Percentiles rank a stretch among this genome's conserved stretches.
Evolutionary conservation across 2,113 vertebrate species (phyloP).

Genomic region (Xiphophorus couchianus): DNA sequence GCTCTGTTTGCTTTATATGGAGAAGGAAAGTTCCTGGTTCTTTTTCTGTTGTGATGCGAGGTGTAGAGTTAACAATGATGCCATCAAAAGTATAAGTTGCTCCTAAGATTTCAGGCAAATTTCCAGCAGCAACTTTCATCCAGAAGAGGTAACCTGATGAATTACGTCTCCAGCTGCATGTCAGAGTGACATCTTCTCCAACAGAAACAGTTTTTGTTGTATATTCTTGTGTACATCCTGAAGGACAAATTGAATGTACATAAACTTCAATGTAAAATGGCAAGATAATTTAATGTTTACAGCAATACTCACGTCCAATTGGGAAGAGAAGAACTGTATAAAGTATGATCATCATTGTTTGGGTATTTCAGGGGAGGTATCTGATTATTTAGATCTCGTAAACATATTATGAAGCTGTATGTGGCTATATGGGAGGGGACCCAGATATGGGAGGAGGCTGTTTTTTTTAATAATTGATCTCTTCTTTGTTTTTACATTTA

Average conservation of each 20-base stretch:
- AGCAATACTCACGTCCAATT: background rate
- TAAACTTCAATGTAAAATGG: background rate
- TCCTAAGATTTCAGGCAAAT: constrained; percentile 31
- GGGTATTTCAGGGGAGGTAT: background rate
- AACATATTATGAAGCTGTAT: background rate
- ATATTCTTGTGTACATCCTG: background rate
- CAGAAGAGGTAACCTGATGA: accelerated
- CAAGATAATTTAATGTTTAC: background rate
- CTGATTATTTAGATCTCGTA: background rate
- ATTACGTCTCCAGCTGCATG: accelerated
- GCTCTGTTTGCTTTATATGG: constrained; percentile 1
- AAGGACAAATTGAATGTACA: background rate
- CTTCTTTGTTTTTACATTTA: background rate
- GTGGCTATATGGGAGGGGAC: constrained; percentile 25
- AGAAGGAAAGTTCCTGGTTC: constrained; percentile 37
- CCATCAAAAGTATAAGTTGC: background rate
- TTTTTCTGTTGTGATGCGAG: constrained; percentile 25
- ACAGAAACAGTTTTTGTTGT: background rate
- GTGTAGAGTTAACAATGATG: accelerated
- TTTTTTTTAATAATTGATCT: background rate
- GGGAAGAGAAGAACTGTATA: background rate
- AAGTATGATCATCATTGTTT: constrained; percentile 32
- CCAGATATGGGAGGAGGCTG: background rate
- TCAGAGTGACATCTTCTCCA: constrained; percentile 21
- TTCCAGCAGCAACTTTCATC: constrained; percentile 46